Evolutionary conservation across 2,113 vertebrate species (phyloP), one percentile per base, ranked within the genome.

Genomic region (Centropus bengalensis): DNA sequence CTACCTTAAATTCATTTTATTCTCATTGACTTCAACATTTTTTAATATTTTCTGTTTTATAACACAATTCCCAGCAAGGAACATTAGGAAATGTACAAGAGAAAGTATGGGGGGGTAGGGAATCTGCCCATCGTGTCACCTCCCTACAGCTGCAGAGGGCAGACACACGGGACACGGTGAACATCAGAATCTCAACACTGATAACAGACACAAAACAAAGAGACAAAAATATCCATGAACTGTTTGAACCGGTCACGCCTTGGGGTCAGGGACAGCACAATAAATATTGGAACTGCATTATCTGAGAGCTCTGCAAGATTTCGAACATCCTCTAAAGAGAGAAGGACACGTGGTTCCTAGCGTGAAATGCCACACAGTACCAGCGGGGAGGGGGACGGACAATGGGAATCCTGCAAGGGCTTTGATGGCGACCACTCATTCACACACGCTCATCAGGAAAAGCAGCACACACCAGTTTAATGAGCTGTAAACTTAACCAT

Each of bases 281-380:
- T 98, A 98, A 98, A 98, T 98, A 98, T 94, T 90, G 97, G 95
- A 97, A 95, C 91, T 96, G 96, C 86, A 97, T 97, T 93, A 96
- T 97, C 89, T 97, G 87, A 97, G 94, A 97, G 95, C 95, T 97
- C 51, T 96, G 93, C 96, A 95, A 97, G 95, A 85, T 97, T 96
- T 96, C 97, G 95, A 96, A 97, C 94, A 96, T 94, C 93, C 82
- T 97, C 96, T 95, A 84, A 93, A 96, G 96, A 97, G 97, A 97
- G 95, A 97, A 97, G 91, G 97, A 78, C 96, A 97, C 92, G 92
- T 86, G 82, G 91, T 86, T 93, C 87, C 93, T 94, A 96, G 91
- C 94, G 80, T 96, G 95, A 95, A 98, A 97, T 96, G 95, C 96
- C 97, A 97, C 86, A 86, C 91, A 92, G 82, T 93, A 96, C 88